Percentiles rank a stretch among this genome's conserved stretches.
phyloP scores from a whole-genome alignment of 2,888 invertebrate species.

The Stenodema calcarata region DNA sequence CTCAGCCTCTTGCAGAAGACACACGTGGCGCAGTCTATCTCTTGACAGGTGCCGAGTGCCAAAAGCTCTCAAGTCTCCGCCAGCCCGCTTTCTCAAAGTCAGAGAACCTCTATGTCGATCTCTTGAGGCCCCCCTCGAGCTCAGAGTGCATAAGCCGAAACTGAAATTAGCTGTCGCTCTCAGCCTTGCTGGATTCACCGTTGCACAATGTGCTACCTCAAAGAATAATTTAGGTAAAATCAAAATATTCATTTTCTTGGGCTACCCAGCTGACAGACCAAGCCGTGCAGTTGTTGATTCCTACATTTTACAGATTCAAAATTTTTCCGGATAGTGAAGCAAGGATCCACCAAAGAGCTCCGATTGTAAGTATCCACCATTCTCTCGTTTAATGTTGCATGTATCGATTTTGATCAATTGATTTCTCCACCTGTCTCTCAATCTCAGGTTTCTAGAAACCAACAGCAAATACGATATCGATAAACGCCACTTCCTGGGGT shows the following conservation, averaged over 20 bases:
- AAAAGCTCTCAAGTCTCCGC: not conserved
- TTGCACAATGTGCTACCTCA: constrained; percentile 27
- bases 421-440: too few relatives aligned
- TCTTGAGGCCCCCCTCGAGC: not conserved
- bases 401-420: not conserved
- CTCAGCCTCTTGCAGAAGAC: not conserved
- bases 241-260: too few relatives aligned
- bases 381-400: not conserved
- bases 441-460: constrained; percentile 12
- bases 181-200: constrained; percentile 24
- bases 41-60: not conserved
- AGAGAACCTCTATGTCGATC: not conserved
- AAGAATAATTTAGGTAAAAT: constrained; percentile 26
- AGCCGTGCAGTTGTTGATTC: not conserved
- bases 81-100: not conserved
- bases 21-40: not conserved
- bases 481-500: constrained; percentile 77
- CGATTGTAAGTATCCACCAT: not conserved
- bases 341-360: constrained; percentile 24
- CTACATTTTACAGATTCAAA: constrained; percentile 19
- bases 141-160: not conserved
- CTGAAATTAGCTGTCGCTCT: constrained; percentile 17
- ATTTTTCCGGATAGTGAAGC: constrained; percentile 42
- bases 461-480: constrained; percentile 69
- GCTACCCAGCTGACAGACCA: too few relatives aligned